phyloP scores from a whole-genome alignment of 2,113 vertebrate species.

The Microtus richardsoni region DNA sequence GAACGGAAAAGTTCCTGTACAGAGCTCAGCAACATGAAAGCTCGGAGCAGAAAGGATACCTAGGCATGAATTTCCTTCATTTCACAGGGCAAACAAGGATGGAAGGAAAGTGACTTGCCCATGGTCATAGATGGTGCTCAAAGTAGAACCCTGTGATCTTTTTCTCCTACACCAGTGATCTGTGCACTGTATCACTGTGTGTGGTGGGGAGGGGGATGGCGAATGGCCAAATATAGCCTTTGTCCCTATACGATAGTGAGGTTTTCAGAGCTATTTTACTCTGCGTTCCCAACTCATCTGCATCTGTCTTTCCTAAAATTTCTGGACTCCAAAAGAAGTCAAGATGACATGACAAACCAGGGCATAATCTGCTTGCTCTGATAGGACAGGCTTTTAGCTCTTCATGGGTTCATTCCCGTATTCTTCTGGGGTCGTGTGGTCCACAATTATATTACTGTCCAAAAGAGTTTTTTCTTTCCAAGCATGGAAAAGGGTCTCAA shows the following conservation, averaged over 20 bases:
- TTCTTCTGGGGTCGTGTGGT: neutral
- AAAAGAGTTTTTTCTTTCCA: constrained; percentile 35
- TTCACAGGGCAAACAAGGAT: constrained; percentile 34
- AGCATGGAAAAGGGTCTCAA: constrained; percentile 9
- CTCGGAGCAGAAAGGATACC: constrained; percentile 12
- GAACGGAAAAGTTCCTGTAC: neutral
- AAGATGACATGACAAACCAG: constrained; percentile 33
- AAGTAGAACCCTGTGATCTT: constrained; percentile 24
- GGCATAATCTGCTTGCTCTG: constrained; percentile 1
- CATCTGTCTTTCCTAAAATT: constrained; percentile 32
- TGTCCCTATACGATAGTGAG: neutral
- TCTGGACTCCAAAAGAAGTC: constrained; percentile 21
- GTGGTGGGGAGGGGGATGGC: neutral
- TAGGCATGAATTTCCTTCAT: neutral
- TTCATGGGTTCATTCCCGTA: neutral
- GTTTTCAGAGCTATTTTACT: neutral
- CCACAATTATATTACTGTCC: neutral
- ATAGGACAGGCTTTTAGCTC: neutral
- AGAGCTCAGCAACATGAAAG: constrained; percentile 16
- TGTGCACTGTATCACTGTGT: neutral
- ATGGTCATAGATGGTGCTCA: constrained; percentile 34
- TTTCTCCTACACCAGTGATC: constrained; percentile 23
- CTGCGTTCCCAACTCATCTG: neutral
- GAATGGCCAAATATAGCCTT: neutral
- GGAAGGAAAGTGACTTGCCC: constrained; percentile 36